Conservation (phyloP, 1,140 invertebrate genomes). For the Lordiphosa clarofinis region DNA sequence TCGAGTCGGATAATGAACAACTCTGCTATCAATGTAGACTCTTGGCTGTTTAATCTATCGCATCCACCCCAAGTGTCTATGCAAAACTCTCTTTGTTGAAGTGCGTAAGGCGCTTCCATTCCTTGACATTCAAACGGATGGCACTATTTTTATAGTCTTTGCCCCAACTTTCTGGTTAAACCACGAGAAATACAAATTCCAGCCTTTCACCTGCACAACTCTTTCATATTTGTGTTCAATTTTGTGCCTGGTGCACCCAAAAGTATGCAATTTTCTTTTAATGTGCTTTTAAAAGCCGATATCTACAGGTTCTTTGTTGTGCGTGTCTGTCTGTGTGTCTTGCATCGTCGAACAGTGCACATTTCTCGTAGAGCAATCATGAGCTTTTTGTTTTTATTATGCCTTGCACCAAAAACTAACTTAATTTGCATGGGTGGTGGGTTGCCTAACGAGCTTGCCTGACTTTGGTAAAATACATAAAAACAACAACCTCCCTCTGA, state of each 20-base stretch:
- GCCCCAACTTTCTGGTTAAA: too few species aligned
- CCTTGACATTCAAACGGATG: too few species aligned
- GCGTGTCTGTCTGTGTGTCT: not conserved
- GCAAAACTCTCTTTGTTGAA: too few species aligned
- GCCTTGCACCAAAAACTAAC: conserved; percentile 67
- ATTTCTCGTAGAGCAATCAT: conserved; percentile 50
- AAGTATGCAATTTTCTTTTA: conserved; percentile 50
- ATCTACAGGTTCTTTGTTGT: conserved; percentile 54
- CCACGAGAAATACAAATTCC: not conserved
- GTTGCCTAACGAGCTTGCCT: conserved; percentile 55
- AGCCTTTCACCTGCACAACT: not conserved
- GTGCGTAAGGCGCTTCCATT: too few species aligned
- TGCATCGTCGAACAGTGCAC: conserved; percentile 28
- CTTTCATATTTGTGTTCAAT: not conserved
- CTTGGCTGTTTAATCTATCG: too few species aligned
- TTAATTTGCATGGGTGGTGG: conserved; percentile 60
- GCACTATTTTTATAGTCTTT: too few species aligned
- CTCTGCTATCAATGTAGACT: too few species aligned
- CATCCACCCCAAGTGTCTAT: too few species aligned
- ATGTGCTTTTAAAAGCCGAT: conserved; percentile 71
- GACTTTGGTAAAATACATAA: conserved; percentile 54
- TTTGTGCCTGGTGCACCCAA: conserved; percentile 11
- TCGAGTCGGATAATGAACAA: too few species aligned
- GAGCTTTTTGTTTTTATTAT: conserved; percentile 60
- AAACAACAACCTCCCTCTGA: conserved; percentile 39